Evolutionary conservation across 2,797 vertebrate genomes (phyloP).

Genomic region (Luscinia luscinia): DNA sequence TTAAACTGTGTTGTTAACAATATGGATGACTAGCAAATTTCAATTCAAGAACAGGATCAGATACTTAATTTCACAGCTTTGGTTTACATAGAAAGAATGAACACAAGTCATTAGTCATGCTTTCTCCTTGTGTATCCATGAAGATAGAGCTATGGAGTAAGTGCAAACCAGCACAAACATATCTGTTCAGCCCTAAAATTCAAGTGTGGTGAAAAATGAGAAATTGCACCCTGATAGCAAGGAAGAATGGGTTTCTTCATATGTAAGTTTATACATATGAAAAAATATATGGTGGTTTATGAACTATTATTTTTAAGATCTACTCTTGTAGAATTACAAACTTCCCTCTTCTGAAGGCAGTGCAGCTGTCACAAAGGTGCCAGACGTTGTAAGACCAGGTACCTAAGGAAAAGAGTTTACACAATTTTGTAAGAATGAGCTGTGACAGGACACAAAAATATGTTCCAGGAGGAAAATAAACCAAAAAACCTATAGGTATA

Average conservation of each 20-base stretch:
- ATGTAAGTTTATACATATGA: not conserved
- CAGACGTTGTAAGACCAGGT: not conserved
- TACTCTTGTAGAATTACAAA: not conserved
- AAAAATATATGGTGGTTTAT: not conserved
- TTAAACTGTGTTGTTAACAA: not conserved
- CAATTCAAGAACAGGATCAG: not conserved
- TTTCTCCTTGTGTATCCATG: not conserved
- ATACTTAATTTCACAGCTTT: not conserved
- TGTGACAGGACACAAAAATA: not conserved
- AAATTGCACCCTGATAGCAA: not conserved
- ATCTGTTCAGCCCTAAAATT: not conserved
- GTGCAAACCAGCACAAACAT: not conserved
- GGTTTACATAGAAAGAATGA: not conserved
- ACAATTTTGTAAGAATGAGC: conserved; percentile 2
- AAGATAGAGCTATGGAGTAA: not conserved
- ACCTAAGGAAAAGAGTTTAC: not conserved
- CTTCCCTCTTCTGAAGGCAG: not conserved
- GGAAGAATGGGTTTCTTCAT: not conserved
- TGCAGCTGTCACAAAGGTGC: not conserved
- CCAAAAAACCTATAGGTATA: not conserved
- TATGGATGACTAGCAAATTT: not conserved
- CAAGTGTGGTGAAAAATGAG: not conserved
- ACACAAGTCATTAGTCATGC: not conserved
- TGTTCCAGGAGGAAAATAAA: not conserved
- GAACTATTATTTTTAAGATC: not conserved